A percentile compares a stretch with the other conserved stretches of the same genome.
phyloP scores from a whole-genome alignment of 1,140 invertebrate genomes.

The Camponotus pennsylvanicus region DNA sequence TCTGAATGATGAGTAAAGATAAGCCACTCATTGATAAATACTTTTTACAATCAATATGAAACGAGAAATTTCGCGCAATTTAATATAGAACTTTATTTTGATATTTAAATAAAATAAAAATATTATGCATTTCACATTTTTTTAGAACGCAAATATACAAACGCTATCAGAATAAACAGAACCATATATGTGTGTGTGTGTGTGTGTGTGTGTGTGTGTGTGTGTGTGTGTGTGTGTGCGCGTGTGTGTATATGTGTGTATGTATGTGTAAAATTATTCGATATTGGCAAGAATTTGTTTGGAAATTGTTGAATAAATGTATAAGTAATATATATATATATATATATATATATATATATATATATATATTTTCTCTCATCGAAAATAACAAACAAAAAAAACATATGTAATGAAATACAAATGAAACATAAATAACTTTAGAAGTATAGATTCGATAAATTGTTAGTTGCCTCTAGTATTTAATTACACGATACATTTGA shows the following conservation, averaged over 20 bases:
- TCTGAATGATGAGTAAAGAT: slow-evolving; percentile 15
- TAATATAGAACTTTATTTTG: background rate
- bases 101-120: slow-evolving; percentile 1
- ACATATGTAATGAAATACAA: too few relatives aligned
- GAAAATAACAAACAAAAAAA: too few relatives aligned
- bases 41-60: background rate
- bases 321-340: background rate
- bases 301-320: background rate
- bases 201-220: too few relatives aligned
- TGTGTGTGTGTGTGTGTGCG: too few relatives aligned
- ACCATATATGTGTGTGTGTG: background rate
- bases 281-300: background rate
- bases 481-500: slow-evolving; percentile 8
- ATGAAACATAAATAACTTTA: background rate
- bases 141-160: background rate
- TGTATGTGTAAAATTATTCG: background rate
- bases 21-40: background rate
- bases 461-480: background rate
- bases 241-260: background rate
- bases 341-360: too few relatives aligned
- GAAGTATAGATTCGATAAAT: background rate
- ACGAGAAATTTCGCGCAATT: background rate
- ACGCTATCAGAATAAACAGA: background rate
- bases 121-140: background rate
- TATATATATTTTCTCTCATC: too few relatives aligned